Percentiles rank a stretch among this genome's conserved stretches.
Evolutionary conservation across 2,888 invertebrate genomes (phyloP).

Genomic region (Steromphala cineraria): DNA sequence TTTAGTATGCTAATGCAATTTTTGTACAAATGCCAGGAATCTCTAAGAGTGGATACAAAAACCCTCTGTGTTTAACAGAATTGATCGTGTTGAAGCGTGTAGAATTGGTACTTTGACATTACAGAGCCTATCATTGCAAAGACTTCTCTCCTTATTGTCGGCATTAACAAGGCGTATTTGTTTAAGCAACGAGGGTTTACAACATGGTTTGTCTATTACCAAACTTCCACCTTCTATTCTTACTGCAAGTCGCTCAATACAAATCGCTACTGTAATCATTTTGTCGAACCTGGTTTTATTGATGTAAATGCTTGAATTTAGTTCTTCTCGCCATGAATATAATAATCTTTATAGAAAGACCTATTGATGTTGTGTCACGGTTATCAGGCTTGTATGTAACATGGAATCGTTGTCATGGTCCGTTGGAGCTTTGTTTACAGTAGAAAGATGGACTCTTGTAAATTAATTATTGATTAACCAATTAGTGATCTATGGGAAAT

Average conservation of each 20-base stretch:
- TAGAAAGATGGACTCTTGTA: no score
- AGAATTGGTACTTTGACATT: not conserved
- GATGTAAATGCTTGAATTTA: not conserved
- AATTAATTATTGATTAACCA: no score
- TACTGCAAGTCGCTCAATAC: not conserved
- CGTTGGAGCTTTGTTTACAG: no score
- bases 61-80: not conserved
- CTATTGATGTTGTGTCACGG: not conserved
- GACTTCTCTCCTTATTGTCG: not conserved
- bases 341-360: not conserved
- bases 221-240: constrained; percentile 12
- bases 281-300: not conserved
- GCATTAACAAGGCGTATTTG: constrained; percentile 11
- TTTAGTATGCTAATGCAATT: constrained; percentile 4
- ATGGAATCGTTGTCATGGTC: not conserved
- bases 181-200: not conserved
- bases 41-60: not conserved
- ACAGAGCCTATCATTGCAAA: not conserved
- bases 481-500: no score
- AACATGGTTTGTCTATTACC: constrained; percentile 15
- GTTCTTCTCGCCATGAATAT: not conserved
- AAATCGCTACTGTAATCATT: not conserved
- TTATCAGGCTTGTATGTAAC: not conserved
- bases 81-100: not conserved
- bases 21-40: not conserved